Evolutionary conservation across 2,113 vertebrate genomes (phyloP), one percentile per base, ranked within the genome.

Genomic region (Ailuropoda melanoleuca): DNA sequence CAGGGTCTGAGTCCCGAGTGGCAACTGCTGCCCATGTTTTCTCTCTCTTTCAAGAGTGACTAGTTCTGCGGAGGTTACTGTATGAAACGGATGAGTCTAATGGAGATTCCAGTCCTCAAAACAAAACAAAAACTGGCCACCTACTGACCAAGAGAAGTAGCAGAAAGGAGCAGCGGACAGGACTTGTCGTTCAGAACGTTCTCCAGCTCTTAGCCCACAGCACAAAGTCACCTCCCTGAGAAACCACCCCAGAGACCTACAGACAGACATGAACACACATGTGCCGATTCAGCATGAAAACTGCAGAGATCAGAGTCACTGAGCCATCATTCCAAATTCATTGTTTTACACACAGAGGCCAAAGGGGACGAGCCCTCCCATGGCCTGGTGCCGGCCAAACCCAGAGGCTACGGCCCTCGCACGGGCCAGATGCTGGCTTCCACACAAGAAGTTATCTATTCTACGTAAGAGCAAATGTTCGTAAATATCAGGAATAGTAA

Each of bases 221-320:
- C 84, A 80, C 88, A 62, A n/a, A 97, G 95, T 77, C 56, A 93
- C n/a, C 62, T 91, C 23, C 87, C 60, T 39, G 92, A 91, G 55
- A 97, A 98, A 95, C 43, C 48, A 88, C 23, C 95, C 90, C 21
- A 1, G 53, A 97, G 90, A 94, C 74, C 87, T 74, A 29, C 53
- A 74, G 29, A 14, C 95, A 94, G 62, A 90, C 48, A 56, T 26
- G 13, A 6, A 85, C 60, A 95, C 84, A 97, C 77, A 0, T 83
- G 95, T 12, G 81, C 95, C 39, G 95, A 97, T 97, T 98, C 97
- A 97, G 98, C 97, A 96, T 98, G 96, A 97, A 98, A 98, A 98
- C 98, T 98, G 97, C 98, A 98, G 98, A 98, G 98, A 97, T 98
- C 96, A 96, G 98, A 98, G 95, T 98, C 91, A 83, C 92, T 85